Evolutionary conservation across 2,888 invertebrate genomes (phyloP), one percentile per base, ranked within the genome.

Genomic region (Artemia sinica): DNA sequence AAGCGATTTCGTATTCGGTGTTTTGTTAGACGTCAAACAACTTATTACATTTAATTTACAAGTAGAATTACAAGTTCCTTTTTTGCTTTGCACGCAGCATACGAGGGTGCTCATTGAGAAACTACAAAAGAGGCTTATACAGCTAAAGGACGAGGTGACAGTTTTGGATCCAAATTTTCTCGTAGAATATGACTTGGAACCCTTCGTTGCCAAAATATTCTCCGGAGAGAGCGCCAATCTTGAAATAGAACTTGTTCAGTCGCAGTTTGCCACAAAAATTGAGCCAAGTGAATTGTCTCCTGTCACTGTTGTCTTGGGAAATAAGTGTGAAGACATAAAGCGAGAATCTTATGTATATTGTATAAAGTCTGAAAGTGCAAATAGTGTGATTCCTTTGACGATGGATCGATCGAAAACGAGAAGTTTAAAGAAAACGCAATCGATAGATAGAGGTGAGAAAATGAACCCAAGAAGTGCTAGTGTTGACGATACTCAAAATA

Each of bases 361-460:
- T 41, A 6, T 41, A 41, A 6, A 41, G 41, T 41, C 41, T 5
- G 63, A 58, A 58, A 58, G n/a, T 58, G 63, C 28, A 58, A 58
- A 58, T 58, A 58, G 63, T 58, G 63, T 18, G 63, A 28, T 58
- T n/a, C 63, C 63, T 11, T 58, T 58, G 63, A 58, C 63, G 28
- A 58, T 58, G 63, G 63, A 58, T n/a, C 63, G 63, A 58, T 58
- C 63, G 63, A 58, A 58, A 58, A 58, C 63, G 63, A 58, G 63
- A 58, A 28, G n/a, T 58, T 58, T 58, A 18, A 58, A 58, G 8
- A 58, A 58, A 58, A 58, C 63, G 12, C 63, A 58, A 58, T 58
- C 63, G 63, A 58, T 10, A 28, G 63, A 58, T 58, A 58, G 14
- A 8, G 28, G 63, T 8, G 12, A 58, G n/a, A n/a, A n/a, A 58